Percentiles rank a stretch among this genome's conserved stretches.
Conservation (phyloP, 2,113 vertebrate genomes). For the Caloenas nicobarica region DNA sequence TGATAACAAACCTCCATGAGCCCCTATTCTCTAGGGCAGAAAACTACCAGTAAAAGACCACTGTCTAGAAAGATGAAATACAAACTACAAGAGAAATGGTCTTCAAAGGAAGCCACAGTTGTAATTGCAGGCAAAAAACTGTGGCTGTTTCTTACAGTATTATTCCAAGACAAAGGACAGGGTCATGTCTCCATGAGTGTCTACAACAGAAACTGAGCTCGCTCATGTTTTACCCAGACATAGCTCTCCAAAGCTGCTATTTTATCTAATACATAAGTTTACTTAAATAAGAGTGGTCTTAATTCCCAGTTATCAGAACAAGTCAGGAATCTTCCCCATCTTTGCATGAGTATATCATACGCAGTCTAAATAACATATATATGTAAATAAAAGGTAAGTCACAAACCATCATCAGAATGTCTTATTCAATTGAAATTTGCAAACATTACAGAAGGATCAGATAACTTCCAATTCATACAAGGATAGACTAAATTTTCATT, state of each 20-base stretch:
- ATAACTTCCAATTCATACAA: background rate
- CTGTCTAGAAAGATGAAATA: background rate
- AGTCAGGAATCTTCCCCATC: background rate
- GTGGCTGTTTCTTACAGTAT: background rate
- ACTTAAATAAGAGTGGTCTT: background rate
- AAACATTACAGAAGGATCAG: background rate
- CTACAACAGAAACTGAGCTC: background rate
- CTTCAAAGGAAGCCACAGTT: background rate
- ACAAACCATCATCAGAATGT: background rate
- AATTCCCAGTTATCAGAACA: background rate
- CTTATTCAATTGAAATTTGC: background rate
- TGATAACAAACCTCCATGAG: background rate
- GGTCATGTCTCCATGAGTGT: background rate
- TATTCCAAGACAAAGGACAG: background rate
- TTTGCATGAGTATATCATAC: background rate
- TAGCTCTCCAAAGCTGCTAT: background rate
- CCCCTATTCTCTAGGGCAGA: background rate
- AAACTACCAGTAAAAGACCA: background rate
- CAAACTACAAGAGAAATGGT: background rate
- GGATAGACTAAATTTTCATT: background rate
- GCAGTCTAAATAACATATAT: background rate
- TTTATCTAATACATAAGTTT: background rate
- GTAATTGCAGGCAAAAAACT: background rate
- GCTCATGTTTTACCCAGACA: background rate
- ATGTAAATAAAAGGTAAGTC: background rate